phyloP scores from a whole-genome alignment of 2,113 vertebrate genomes.

The Panthera uncia region DNA sequence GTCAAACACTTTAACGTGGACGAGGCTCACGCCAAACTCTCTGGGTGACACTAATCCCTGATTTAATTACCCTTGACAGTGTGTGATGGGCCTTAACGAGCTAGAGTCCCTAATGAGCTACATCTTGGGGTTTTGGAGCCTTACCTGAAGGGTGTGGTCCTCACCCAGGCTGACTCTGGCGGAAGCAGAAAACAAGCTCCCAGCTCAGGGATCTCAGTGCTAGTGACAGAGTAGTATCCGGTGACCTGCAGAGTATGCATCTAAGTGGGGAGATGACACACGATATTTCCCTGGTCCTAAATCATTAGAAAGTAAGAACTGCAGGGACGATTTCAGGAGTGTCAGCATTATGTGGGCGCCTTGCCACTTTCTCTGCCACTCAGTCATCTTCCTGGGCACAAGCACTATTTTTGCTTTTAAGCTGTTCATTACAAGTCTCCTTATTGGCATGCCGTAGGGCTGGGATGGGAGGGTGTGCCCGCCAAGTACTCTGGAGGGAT shows the following conservation, averaged over 20 bases:
- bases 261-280: conserved; percentile 7
- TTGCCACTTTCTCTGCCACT: neutral
- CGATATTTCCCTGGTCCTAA: conserved; percentile 18
- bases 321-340: neutral
- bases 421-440: neutral
- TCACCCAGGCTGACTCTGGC: neutral
- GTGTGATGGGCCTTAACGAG: conserved; percentile 63
- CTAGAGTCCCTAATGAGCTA: conserved; percentile 48
- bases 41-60: conserved; percentile 75
- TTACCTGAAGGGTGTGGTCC: conserved; percentile 45
- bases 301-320: neutral
- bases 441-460: neutral
- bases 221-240: conserved; percentile 43
- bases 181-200: neutral
- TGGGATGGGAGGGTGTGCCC: neutral
- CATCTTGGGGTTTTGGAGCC: conserved; percentile 7
- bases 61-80: conserved; percentile 74
- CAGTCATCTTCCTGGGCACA: neutral
- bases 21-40: conserved; percentile 44
- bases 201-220: neutral
- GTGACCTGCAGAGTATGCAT: neutral
- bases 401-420: neutral
- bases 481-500: neutral
- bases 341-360: neutral
- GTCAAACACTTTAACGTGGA: conserved; percentile 46